phyloP scores from a whole-genome alignment of 2,113 vertebrate genomes.

The Passer domesticus region DNA sequence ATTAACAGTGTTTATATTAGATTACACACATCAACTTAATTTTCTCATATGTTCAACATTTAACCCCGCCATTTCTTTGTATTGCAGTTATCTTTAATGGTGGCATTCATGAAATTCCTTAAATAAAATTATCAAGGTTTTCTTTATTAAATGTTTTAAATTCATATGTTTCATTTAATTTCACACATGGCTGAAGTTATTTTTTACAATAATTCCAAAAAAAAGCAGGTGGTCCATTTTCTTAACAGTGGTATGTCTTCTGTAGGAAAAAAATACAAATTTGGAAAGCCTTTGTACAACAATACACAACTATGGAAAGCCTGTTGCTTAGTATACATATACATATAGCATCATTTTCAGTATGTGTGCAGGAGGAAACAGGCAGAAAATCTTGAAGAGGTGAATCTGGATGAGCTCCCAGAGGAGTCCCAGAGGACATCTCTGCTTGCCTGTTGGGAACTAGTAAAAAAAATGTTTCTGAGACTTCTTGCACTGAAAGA shows the following conservation, averaged over 20 bases:
- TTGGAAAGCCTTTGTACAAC: neutral
- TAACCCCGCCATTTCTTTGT: neutral
- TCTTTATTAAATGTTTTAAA: neutral
- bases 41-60: neutral
- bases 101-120: neutral
- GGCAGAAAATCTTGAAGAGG: neutral
- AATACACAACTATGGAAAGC: neutral
- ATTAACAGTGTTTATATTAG: constrained; percentile 6
- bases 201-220: neutral
- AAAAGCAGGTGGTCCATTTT: neutral
- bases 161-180: neutral
- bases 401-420: neutral
- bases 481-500: neutral
- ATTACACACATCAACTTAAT: neutral
- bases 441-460: neutral
- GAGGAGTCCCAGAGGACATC: neutral
- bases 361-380: neutral
- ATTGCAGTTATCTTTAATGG: neutral
- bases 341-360: neutral
- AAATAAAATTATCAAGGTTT: neutral
- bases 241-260: neutral
- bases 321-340: neutral
- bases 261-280: neutral
- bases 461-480: neutral
- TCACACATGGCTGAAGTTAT: neutral